Evolutionary conservation across 2,888 invertebrate species (phyloP).

Genomic region (Xestoiulus laeticollis): DNA sequence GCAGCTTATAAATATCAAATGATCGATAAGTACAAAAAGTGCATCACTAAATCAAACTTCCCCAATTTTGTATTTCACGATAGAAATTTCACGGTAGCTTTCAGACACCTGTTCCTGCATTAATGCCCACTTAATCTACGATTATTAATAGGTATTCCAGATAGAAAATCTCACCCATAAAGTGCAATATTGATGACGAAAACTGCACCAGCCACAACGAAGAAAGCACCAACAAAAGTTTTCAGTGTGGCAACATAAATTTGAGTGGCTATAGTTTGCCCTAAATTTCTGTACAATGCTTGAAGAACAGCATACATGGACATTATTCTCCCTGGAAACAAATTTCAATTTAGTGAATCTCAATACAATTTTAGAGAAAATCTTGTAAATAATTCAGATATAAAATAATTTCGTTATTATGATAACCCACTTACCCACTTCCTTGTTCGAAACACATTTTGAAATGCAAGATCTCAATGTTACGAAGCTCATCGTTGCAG

Average conservation of each 20-base stretch:
- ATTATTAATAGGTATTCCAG: background rate
- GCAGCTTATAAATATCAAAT: too few relatives aligned
- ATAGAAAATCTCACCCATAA: background rate
- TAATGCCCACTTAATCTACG: too few relatives aligned
- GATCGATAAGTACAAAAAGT: too few relatives aligned
- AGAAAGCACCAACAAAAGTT: constrained; percentile 6
- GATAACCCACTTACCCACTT: constrained; percentile 46
- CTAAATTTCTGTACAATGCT: background rate
- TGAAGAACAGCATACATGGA: constrained; percentile 49
- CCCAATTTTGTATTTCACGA: too few relatives aligned
- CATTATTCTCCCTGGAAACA: constrained; percentile 46
- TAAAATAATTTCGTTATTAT: background rate
- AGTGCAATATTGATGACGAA: constrained; percentile 11
- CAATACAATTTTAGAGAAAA: background rate
- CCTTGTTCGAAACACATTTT: constrained; percentile 42
- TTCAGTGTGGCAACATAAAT: constrained; percentile 3
- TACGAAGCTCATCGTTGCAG: constrained; percentile 44
- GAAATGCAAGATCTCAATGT: constrained; percentile 48
- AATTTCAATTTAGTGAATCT: background rate
- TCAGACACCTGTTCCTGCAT: too few relatives aligned
- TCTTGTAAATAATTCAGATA: background rate
- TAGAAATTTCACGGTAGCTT: too few relatives aligned
- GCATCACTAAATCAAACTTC: too few relatives aligned
- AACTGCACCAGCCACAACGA: background rate
- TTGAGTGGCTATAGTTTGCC: constrained; percentile 44